Base-by-base conservation (phyloP, 2,888 invertebrate genomes). In the Harpagoxenus sublaevis region DNA sequence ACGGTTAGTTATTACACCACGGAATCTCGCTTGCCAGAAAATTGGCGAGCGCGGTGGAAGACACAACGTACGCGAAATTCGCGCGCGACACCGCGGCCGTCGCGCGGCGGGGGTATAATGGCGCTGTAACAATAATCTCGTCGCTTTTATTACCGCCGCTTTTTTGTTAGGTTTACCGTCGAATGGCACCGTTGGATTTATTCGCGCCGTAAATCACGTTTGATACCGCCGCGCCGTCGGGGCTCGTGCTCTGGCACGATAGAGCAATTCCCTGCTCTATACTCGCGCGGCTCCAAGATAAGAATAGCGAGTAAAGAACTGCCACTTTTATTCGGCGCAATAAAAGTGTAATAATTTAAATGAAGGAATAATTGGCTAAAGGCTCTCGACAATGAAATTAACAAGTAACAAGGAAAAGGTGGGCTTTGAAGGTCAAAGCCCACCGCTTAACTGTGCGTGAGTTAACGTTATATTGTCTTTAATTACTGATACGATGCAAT, bases 1-100 rank as follows among this genome's bases (percentile, higher is more conserved):
- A 48, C 83, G 75, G 82, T 68, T 65, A 84, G 84, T 88, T 79
- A 87, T 87, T 83, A 81, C 81, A 35, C 15, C 42, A 45, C 60
- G 18, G 28, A 35, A n/a, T 51, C 65, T 63, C 55, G 78, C 57
- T 53, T 71, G 23, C 23, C 15, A 10, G 83, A 62, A 73, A 87
- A 87, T 85, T 87, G 83, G 60, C 62, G 6, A 48, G 35, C 28
- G 31, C 51, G n/a, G 39, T 42, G 42, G 42, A 8, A 78, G 55
- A 57, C 51, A 12, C 23, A 42, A 42, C 42, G 51, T 63, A 65
- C 12, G 51, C 18, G 77, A 6, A 65, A 65, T 48, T 28, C 63
- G 65, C 65, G 42, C 39, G 18, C 60, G 51, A 31, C 73, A 5
- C 57, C 55, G 57, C 28, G 51, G 75, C 55, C 66, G 31, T 2